A percentile compares a stretch with the other conserved stretches of the same genome.
Conservation (phyloP, 2,113 vertebrate genomes). For the Ceratotherium simum region DNA sequence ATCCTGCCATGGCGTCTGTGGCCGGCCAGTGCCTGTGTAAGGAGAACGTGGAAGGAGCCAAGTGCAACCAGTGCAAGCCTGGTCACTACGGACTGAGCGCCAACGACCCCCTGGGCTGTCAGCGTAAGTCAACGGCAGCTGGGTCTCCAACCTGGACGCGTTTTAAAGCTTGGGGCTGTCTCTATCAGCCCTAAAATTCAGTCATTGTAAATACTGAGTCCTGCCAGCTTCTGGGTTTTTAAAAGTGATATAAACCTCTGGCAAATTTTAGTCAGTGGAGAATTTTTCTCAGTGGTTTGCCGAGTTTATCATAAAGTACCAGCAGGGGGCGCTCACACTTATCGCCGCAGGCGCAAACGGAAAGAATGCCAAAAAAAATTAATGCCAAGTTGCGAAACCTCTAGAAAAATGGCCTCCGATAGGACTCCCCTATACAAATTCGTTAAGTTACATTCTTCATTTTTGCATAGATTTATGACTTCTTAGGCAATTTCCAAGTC, state of each 20-base stretch:
- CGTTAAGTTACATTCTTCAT: neutral
- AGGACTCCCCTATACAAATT: neutral
- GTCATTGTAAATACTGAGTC: neutral
- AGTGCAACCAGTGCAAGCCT: slow-evolving; percentile 89
- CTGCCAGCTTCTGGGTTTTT: neutral
- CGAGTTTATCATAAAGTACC: neutral
- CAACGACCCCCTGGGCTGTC: slow-evolving; percentile 88
- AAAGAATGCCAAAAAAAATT: neutral
- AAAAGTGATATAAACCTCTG: neutral
- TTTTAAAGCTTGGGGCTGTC: neutral
- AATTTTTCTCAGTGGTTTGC: neutral
- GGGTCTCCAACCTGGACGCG: fast-evolving
- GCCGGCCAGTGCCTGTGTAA: slow-evolving; percentile 90
- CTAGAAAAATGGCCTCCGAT: neutral
- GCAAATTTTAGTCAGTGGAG: neutral
- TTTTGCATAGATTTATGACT: neutral
- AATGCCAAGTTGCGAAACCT: neutral
- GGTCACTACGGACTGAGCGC: slow-evolving; percentile 87
- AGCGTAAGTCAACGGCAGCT: slow-evolving; percentile 83
- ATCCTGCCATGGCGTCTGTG: slow-evolving; percentile 69
- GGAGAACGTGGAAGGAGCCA: slow-evolving; percentile 90
- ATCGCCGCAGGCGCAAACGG: neutral
- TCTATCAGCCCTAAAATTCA: neutral
- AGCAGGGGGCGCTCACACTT: slow-evolving; percentile 47
- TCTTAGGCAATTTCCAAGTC: neutral